Conservation (phyloP, 92 coral and sea anemone species). For the Virgularia gustaviana region DNA sequence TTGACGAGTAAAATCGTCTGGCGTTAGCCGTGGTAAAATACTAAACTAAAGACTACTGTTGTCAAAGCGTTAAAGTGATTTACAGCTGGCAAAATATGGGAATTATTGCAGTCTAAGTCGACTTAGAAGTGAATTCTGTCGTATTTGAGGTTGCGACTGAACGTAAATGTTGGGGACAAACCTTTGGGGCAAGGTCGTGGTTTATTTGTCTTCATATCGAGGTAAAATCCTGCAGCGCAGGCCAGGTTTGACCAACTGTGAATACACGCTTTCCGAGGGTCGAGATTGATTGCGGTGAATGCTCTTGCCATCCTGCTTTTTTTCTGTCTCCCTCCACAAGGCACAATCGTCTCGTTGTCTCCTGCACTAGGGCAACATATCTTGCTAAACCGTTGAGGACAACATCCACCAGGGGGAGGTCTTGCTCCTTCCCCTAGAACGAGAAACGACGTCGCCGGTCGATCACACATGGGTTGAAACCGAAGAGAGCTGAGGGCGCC, state of each 20-base stretch:
- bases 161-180: background rate
- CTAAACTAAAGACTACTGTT: too few relatives aligned
- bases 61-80: too few relatives aligned
- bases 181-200: conserved; percentile 17
- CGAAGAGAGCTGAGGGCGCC: too few relatives aligned
- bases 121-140: background rate
- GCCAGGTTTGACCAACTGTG: conserved; percentile 24
- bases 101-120: background rate
- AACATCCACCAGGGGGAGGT: conserved; percentile 27
- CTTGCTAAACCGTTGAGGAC: background rate
- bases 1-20: too few relatives aligned
- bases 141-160: background rate
- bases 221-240: conserved; percentile 31
- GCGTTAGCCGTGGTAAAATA: too few relatives aligned
- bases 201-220: background rate
- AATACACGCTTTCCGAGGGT: conserved; percentile 3
- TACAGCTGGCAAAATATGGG: background rate
- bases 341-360: conserved; percentile 1
- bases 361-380: conserved; percentile 15
- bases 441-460: too few relatives aligned
- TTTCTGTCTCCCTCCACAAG: too few relatives aligned
- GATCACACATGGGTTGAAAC: too few relatives aligned
- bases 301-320: background rate
- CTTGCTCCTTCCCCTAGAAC: conserved; percentile 7
- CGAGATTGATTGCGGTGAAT: background rate